Conservation (phyloP, 2,888 invertebrate species). For the Dione vanillae region DNA sequence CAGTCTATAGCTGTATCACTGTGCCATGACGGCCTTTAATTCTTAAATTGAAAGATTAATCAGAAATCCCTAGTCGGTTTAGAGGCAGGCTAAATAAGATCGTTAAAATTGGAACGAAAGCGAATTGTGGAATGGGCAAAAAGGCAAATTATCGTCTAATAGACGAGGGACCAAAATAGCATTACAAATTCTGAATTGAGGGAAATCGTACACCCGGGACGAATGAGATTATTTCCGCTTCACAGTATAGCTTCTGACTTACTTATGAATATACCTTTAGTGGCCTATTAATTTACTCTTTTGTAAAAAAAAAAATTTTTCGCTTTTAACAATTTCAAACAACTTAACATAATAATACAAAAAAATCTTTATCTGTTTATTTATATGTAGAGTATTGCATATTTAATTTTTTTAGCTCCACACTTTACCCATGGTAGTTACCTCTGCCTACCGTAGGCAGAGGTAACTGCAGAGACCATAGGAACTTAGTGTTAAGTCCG, state of each 20-base stretch:
- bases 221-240: constrained; percentile 12
- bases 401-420: too few relatives aligned
- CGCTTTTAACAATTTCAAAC: too few relatives aligned
- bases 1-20: too few relatives aligned
- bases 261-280: constrained; percentile 14
- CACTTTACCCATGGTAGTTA: too few relatives aligned
- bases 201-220: constrained; percentile 17
- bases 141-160: constrained; percentile 51
- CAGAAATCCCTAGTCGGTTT: constrained; percentile 11
- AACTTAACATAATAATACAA: too few relatives aligned
- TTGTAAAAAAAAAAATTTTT: too few relatives aligned
- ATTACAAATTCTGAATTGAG: constrained; percentile 25
- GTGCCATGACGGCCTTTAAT: too few relatives aligned
- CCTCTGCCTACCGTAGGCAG: too few relatives aligned
- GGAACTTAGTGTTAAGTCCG: too few relatives aligned
- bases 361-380: too few relatives aligned
- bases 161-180: constrained; percentile 40
- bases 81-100: constrained; percentile 11
- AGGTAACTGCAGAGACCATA: too few relatives aligned
- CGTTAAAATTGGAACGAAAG: constrained; percentile 22
- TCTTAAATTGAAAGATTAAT: neutral
- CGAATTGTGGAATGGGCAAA: constrained; percentile 41
- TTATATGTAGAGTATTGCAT: too few relatives aligned
- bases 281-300: neutral
- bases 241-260: neutral